Evolutionary conservation across 2,797 vertebrate genomes (phyloP).

Genomic region (Stomatorhinus walkeri): DNA sequence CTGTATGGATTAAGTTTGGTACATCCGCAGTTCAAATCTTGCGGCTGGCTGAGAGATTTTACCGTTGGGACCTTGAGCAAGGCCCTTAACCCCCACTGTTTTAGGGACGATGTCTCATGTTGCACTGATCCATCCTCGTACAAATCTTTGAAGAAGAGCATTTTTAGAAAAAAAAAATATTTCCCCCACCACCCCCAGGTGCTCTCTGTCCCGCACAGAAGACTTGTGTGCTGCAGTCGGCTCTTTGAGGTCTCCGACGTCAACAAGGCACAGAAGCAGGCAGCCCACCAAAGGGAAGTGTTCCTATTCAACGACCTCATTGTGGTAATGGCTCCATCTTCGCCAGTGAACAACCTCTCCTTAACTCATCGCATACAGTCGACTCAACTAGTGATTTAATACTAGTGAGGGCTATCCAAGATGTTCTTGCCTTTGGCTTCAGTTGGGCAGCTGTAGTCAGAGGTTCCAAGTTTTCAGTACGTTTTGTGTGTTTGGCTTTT

Average conservation of each 20-base stretch:
- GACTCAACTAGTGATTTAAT: not conserved
- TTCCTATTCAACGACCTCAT: slow-evolving; percentile 98
- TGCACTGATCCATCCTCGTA: not conserved
- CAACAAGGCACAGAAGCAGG: slow-evolving; percentile 95
- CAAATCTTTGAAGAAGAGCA: not conserved
- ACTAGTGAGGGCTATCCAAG: not conserved
- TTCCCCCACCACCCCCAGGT: slow-evolving; percentile 60
- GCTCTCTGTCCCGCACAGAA: slow-evolving; percentile 87
- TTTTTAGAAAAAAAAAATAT: not conserved
- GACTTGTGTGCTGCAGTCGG: slow-evolving; percentile 96
- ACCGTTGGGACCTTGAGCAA: not conserved
- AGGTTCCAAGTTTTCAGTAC: not conserved
- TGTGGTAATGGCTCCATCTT: slow-evolving; percentile 68
- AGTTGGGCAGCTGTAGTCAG: not conserved
- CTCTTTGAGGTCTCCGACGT: slow-evolving; percentile 92
- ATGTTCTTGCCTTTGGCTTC: not conserved
- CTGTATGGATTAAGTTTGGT: not conserved
- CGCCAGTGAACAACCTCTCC: not conserved
- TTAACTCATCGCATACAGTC: not conserved
- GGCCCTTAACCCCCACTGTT: not conserved
- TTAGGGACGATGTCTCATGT: not conserved
- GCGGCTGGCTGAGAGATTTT: not conserved
- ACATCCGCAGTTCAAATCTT: not conserved
- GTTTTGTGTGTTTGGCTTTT: not conserved
- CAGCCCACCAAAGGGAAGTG: slow-evolving; percentile 91